These are phyloP conservation scores for Aphelenchoides avenae DNA, from an alignment of 1,140 invertebrate species.

Conservation along the genomic window DNA sequence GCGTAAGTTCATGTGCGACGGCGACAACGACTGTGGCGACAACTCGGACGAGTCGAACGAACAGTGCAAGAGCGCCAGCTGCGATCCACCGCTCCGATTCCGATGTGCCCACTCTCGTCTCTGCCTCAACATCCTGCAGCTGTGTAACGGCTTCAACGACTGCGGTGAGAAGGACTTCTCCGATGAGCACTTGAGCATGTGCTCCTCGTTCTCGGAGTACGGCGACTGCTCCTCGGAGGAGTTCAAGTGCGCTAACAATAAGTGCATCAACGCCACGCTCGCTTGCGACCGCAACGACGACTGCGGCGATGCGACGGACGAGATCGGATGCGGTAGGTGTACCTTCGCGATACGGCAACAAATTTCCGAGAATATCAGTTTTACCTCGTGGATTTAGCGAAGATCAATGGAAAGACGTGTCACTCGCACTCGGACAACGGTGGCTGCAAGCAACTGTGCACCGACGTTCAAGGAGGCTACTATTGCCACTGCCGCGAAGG, in stretches of 20 bases:
- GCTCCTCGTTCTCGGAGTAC: conserved; percentile 58
- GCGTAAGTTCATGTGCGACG: conserved; percentile 51
- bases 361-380: conserved; percentile 1
- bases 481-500: conserved; percentile 57
- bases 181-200: conserved; percentile 51
- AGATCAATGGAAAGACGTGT: conserved; percentile 55
- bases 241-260: conserved; percentile 68
- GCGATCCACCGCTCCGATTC: conserved; percentile 57
- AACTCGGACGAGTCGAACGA: conserved; percentile 55
- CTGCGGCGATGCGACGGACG: conserved; percentile 88
- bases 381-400: conserved; percentile 35
- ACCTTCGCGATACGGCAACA: conserved; percentile 17
- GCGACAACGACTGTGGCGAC: conserved; percentile 56
- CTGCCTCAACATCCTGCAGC: conserved; percentile 53
- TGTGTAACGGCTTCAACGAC: conserved; percentile 55
- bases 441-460: conserved; percentile 56
- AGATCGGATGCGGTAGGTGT: conserved; percentile 65
- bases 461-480: conserved; percentile 50
- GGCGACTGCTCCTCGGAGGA: conserved; percentile 62
- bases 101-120: conserved; percentile 53
- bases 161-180: conserved; percentile 53
- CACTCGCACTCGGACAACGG: conserved; percentile 51
- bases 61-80: conserved; percentile 48
- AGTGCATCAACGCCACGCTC: conserved; percentile 85
- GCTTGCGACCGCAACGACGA: conserved; percentile 93